Base-by-base conservation (phyloP, 2,888 invertebrate species). In the Chloroclysta siterata region DNA sequence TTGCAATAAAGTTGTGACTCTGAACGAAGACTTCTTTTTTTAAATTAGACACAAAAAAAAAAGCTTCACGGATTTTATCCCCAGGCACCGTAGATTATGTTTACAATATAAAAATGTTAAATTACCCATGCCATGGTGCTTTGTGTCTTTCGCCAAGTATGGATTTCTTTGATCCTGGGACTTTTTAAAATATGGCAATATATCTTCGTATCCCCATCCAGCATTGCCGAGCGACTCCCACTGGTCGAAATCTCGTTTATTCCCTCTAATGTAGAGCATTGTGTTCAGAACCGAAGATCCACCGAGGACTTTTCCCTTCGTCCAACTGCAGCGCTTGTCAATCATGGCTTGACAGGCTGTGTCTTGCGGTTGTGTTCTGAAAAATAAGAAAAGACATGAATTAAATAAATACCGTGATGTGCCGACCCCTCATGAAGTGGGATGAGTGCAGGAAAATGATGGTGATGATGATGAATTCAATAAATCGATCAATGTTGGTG, bases 251-350 rank as follows among this genome's bases (percentile, higher is more conserved):
- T 98, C 98, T 0, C 96, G 92, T 60, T 94, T 94, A 84, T 98
- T 98, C 0, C 98, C 98, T 66, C 98, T 93, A 48, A 98, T 95
- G 83, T 99, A 98, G 0, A 98, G 94, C 98, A 98, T 98, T 0
- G 97, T 97, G 80, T 98, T 98, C 0, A 98, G 92, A 0, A 97
- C 97, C 44, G 97, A 97, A 5, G 97, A 97, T 0, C 98, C 98
- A 0, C 98, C 98, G 0, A 98, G 89, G 0, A 97, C 95, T 89
- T 98, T 98, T 53, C 98, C 98, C 63, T 98, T 94, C 0, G 98
- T 98, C 98, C 98, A 98, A 77, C 96, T 95, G 79, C 97, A 97
- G 48, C 97, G 94, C 75, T 96, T 94, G 79, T 97, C 97, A 58
- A 95, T 93, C 97, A 97, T 97, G 0, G 97, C 97, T 81, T 97